Base-by-base conservation (phyloP, 1,140 invertebrate genomes). In the Ostrea edulis region DNA sequence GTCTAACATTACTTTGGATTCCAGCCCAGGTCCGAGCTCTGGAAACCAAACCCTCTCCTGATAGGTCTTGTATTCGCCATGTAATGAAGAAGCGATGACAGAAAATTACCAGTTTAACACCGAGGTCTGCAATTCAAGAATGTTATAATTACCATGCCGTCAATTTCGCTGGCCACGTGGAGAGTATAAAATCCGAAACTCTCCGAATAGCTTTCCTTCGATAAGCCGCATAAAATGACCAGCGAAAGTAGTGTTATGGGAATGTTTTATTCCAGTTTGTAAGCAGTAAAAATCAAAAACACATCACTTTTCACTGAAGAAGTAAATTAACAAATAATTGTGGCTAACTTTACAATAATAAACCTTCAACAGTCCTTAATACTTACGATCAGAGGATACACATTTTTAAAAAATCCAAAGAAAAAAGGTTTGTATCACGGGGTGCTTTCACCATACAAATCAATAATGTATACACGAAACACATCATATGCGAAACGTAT, bases 31-130 rank as follows among this genome's bases (percentile, higher is more conserved):
- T 65, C 84, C 44, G 68, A 85, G 58, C 29, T 11, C 29, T 52
- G 17, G 35, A 68, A n/a, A 85, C 68, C 84, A 68, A 65, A 35
- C 68, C 55, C 22, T n/a, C 84, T 29, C 55, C 68, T 29, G 52
- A 85, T 35, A 85, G 84, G 68, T 29, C 84, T 85, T 52, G n/a
- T n/a, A 20, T 85, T 85, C 84, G 68, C 35, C 52, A 12, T 68
- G 62, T 85, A 85, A 85, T 85, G 84, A 85, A 85, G n/a, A 68
- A 85, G 84, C 84, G 84, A 85, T 68, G 84, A 85, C 62, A 85
- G 84, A 85, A 85, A 85, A 85, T 85, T 85, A 58, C 84, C 84
- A 85, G 84, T 68, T 85, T 77, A 77, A 77, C 68, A 14, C 25
- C 25, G 68, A 77, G 68, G 68, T 35, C 68, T 77, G 68, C 68